Base-by-base conservation (phyloP, 2,888 invertebrate genomes). In the Clivina fossor region DNA sequence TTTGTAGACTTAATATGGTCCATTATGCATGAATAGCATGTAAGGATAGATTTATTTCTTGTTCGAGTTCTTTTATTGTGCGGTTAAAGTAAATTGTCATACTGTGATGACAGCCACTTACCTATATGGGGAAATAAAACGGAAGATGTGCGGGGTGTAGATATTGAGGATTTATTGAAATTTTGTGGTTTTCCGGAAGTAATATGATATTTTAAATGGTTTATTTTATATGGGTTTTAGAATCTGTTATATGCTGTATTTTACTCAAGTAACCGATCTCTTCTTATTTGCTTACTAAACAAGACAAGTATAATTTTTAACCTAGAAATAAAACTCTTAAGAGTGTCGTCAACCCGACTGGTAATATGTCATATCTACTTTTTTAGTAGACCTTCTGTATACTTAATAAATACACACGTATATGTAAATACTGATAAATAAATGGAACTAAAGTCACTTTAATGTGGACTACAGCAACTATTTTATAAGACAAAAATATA, bases 81-180 rank as follows among this genome's bases (percentile, higher is more conserved):
- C 46, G 50, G 58, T 43, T 57, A 58, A 32, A 35, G 15, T 33
- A 18, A 51, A 61, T 65, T 65, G 68, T 65, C 65, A 58, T 62
- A 61, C 62, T 47, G 43, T 33, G 63, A 61, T 69, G 68, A 71
- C 70, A 69, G 70, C 71, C 66, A 71, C 70, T 71, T 71, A 71
- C 70, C 68, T 68, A 70, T n/a, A n/a, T n/a, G n/a, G n/a, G n/a
- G n/a, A n/a, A 63, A 66, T 67, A 58, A 43, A 64, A 62, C 60
- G 60, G 51, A 55, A 55, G n/a, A n/a, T n/a, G n/a, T n/a, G 55
- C 47, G 46, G 37, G 55, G 24, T 37, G 50, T 50, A 41, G 32
- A 41, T 50, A 28, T 38, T 4, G 8, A 15, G 8, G 22, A 9
- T 24, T n/a, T 24, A 24, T 24, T 13, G 11, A 8, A n/a, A 4